Evolutionary conservation across 92 coral and sea anemone genomes (phyloP).

Genomic region (Palythoa heliodiscus): DNA sequence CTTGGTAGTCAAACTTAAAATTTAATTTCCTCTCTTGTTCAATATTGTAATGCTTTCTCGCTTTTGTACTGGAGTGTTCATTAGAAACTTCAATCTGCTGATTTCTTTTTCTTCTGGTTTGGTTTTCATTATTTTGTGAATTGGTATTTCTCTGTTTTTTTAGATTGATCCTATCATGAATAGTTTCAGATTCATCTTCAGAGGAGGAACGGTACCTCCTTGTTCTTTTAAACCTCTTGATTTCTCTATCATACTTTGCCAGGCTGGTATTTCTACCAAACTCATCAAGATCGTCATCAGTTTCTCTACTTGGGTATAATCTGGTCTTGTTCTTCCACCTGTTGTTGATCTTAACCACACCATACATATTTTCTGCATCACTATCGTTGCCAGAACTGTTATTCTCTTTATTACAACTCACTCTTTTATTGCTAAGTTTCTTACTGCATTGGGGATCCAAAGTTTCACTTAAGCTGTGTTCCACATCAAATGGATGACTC

Average conservation of each 20-base stretch:
- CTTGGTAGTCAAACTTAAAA: constrained; percentile 81
- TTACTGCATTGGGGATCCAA: not conserved
- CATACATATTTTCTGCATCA: constrained; percentile 14
- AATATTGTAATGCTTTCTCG: constrained; percentile 62
- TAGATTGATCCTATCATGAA: constrained; percentile 27
- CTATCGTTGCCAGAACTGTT: constrained; percentile 5
- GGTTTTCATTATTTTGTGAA: constrained; percentile 42
- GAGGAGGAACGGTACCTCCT: not conserved
- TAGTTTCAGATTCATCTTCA: constrained; percentile 21
- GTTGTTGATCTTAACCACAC: constrained; percentile 1
- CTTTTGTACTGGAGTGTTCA: constrained; percentile 33
- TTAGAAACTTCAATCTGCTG: constrained; percentile 13
- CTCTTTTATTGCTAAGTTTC: constrained; percentile 2
- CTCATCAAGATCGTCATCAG: not conserved
- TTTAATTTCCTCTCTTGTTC: constrained; percentile 89
- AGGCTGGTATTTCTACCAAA: constrained; percentile 38
- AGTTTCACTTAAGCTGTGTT: not conserved
- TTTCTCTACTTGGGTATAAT: not conserved
- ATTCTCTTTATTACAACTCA: not conserved
- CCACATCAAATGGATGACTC: not conserved
- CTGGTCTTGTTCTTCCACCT: not conserved
- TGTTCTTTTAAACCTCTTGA: constrained; percentile 12
- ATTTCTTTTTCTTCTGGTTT: constrained; percentile 27
- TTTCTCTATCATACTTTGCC: constrained; percentile 26
- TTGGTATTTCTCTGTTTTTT: constrained; percentile 17